phyloP scores from a whole-genome alignment of 2,888 invertebrate genomes.

The Zonitis immaculata region DNA sequence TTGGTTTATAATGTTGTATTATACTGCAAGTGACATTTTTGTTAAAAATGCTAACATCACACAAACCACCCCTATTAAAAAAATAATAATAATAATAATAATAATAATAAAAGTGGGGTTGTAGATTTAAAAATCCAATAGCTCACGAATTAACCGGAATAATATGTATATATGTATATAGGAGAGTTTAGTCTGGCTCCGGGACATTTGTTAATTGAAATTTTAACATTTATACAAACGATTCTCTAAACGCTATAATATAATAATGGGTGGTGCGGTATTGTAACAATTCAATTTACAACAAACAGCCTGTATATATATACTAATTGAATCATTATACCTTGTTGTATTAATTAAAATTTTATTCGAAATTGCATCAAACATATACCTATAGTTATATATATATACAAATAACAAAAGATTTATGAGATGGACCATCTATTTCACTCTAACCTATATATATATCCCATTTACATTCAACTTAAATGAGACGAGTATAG shows the following conservation, averaged over 20 bases:
- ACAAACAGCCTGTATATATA: slow-evolving; percentile 33
- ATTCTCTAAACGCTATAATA: too few relatives aligned
- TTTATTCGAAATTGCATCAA: too few relatives aligned
- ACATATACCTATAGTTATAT: too few relatives aligned
- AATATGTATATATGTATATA: too few relatives aligned
- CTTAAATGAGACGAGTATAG: too few relatives aligned
- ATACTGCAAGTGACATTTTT: slow-evolving; percentile 47
- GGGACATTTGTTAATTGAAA: slow-evolving; percentile 43
- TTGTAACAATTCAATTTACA: slow-evolving; percentile 40
- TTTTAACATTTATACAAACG: slow-evolving; percentile 33
- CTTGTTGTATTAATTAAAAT: slow-evolving; percentile 48
- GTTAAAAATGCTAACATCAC: slow-evolving; percentile 41
- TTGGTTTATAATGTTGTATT: neutral
- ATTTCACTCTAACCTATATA: too few relatives aligned
- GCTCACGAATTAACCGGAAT: neutral
- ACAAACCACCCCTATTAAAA: too few relatives aligned
- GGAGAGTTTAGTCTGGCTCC: slow-evolving; percentile 15
- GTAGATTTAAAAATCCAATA: neutral
- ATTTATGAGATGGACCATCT: too few relatives aligned
- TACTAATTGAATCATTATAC: slow-evolving; percentile 48
- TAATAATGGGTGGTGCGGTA: neutral
- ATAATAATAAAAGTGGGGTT: too few relatives aligned
- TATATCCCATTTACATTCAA: too few relatives aligned
- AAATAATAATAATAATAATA: too few relatives aligned
- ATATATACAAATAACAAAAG: too few relatives aligned